Evolutionary conservation across 2,888 invertebrate genomes (phyloP), one percentile per base, ranked within the genome.

Genomic region (Mylabris sibirica): DNA sequence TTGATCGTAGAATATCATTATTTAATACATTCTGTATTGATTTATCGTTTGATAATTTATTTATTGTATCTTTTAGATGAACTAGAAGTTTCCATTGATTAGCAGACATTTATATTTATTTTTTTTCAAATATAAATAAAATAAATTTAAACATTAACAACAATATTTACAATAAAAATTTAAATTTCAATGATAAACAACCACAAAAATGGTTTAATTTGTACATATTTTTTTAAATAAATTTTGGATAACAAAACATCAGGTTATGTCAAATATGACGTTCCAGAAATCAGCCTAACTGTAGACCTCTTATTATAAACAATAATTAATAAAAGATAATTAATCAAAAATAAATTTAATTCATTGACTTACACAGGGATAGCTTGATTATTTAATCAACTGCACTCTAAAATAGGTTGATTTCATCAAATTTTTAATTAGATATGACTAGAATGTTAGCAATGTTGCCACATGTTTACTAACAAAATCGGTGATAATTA

Each of bases 1-100:
- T 75, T 14, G 85, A 74, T 3, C 84, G 83, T n/a, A n/a, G 76
- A 82, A 87, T 85, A 63, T 88, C 86, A 74, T 86, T 87, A 68
- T 82, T 85, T 4, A 87, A 62, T 5, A 81, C 75, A 20, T 84
- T 78, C 41, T 85, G 84, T 17, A 85, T 67, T 60, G 82, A 83
- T 70, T 84, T 86, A 30, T 87, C 85, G 41, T 81, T 84, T 11
- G 84, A 81, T 17, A 84, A 77, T 75, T 86, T 87, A 17, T 79
- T 78, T 0, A 87, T 67, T 68, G 85, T 84, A 17, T 86, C 85
- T 73, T 84, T 86, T 3, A 88, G 70, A 59, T 85, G 85, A 2
- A 79, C 77, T 30, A 87, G 71, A 1, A 86, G 65, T 76, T 86
- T 87, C 83, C 86, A 85, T 49, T 86, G 86, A 63, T 77, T 77